Conservation (phyloP, 2,113 vertebrate genomes). For the Anseranas semipalmata region DNA sequence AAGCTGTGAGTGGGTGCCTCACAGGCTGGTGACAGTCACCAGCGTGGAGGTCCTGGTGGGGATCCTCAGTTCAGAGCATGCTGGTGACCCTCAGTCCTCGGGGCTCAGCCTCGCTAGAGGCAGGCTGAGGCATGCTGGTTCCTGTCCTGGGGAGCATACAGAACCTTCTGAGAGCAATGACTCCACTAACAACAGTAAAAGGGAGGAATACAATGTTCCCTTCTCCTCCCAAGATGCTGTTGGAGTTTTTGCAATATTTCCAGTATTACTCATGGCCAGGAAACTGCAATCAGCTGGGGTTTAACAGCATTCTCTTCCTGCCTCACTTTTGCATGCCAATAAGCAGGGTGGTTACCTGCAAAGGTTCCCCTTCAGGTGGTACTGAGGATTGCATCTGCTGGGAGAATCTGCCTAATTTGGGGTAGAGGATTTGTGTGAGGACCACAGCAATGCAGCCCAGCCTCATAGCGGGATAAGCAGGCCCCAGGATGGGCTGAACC, state of each 20-base stretch:
- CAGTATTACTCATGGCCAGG: not conserved
- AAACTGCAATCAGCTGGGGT: not conserved
- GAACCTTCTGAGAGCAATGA: not conserved
- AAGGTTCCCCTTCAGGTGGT: not conserved
- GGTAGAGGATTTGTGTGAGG: not conserved
- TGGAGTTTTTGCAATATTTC: not conserved
- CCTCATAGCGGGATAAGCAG: not conserved
- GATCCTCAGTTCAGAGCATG: not conserved
- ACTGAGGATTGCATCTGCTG: not conserved
- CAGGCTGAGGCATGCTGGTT: not conserved
- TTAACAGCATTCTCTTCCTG: not conserved
- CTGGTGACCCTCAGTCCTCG: fast-evolving
- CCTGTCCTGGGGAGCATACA: not conserved
- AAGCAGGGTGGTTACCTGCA: not conserved
- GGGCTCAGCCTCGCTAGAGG: not conserved
- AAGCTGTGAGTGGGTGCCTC: not conserved
- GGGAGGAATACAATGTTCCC: not conserved
- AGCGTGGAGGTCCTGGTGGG: fast-evolving
- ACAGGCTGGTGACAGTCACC: not conserved
- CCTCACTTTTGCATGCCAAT: not conserved
- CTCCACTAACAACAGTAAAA: not conserved
- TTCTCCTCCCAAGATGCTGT: not conserved
- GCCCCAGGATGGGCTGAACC: not conserved
- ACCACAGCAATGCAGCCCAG: not conserved
- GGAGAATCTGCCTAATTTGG: not conserved